Conservation (phyloP, 1,140 invertebrate species). For the Lepidotrigona ventralis region DNA sequence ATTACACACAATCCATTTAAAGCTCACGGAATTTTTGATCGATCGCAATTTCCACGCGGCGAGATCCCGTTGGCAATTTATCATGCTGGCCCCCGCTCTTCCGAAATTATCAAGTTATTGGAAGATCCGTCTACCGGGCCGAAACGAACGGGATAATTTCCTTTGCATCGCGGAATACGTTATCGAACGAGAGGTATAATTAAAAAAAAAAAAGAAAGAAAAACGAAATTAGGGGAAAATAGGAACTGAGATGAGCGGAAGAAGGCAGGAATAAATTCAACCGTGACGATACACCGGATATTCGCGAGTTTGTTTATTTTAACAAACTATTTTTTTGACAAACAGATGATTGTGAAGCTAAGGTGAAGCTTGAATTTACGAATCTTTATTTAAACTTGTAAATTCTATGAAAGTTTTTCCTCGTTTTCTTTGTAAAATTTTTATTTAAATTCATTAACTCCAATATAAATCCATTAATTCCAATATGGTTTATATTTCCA, state of each 20-base stretch:
- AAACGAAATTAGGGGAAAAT: too few species aligned
- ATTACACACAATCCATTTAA: constrained; percentile 28
- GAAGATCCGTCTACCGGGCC: neutral
- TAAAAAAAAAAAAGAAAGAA: neutral
- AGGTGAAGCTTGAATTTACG: too few species aligned
- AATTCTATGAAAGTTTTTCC: too few species aligned
- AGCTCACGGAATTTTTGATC: constrained; percentile 24
- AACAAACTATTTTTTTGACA: neutral
- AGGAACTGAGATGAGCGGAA: neutral
- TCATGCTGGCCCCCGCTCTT: constrained; percentile 12
- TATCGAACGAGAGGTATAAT: neutral
- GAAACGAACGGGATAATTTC: constrained; percentile 11
- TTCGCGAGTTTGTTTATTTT: too few species aligned
- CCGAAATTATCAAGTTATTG: constrained; percentile 30
- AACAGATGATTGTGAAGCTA: too few species aligned
- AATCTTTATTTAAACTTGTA: too few species aligned
- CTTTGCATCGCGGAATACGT: neutral
- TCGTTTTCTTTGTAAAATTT: too few species aligned
- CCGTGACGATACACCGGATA: neutral
- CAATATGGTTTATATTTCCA: too few species aligned
- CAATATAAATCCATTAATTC: too few species aligned
- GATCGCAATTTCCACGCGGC: constrained; percentile 22
- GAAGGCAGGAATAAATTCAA: neutral
- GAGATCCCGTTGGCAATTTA: constrained; percentile 13
- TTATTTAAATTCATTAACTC: too few species aligned